Conservation (phyloP, 1,140 invertebrate species). For the Rhopalosiphum padi region DNA sequence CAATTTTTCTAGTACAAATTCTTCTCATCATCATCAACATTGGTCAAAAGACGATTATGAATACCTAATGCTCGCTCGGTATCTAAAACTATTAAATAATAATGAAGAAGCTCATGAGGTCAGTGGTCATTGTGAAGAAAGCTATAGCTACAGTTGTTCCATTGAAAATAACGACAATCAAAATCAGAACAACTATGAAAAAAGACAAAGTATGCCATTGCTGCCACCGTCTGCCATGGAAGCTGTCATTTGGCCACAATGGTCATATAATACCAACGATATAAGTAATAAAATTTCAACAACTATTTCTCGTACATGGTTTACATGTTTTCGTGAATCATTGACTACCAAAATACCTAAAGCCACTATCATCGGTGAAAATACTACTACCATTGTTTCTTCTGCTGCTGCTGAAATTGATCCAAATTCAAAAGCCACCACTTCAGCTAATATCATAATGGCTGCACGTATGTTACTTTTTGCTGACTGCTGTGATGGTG, state of each 20-base stretch:
- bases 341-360: not conserved
- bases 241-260: conserved; percentile 25
- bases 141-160: not conserved
- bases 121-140: not conserved
- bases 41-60: conserved; percentile 41
- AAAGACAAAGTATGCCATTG: not conserved
- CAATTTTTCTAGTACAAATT: not conserved
- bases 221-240: conserved; percentile 23
- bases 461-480: not conserved
- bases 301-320: conserved; percentile 28
- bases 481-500: not conserved
- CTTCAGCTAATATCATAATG: not conserved
- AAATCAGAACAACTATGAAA: not conserved
- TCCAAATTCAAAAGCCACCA: not conserved
- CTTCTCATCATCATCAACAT: not conserved
- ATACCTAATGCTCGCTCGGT: not conserved
- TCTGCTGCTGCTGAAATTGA: not conserved
- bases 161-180: not conserved
- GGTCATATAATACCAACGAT: not conserved
- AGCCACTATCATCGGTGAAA: not conserved
- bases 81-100: not conserved
- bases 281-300: not conserved
- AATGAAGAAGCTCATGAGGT: not conserved
- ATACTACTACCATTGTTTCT: not conserved
- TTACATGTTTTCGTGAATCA: conserved; percentile 14